A percentile compares a stretch with the other conserved stretches of the same genome.
Conservation (phyloP, 1,140 invertebrate species). For the Sinella curviseta region DNA sequence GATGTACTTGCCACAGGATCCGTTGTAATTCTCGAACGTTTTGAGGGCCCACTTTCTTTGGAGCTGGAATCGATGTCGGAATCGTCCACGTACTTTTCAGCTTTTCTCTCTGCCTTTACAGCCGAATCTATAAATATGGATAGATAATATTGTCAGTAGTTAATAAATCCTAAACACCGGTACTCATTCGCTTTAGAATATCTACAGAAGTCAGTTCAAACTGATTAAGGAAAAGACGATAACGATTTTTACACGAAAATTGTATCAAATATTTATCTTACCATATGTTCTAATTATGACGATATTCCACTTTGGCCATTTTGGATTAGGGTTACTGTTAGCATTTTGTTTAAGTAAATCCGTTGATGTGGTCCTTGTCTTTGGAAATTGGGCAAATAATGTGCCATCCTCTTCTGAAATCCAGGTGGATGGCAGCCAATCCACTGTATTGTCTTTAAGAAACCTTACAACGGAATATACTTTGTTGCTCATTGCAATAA, state of each 20-base stretch:
- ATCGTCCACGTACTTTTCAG: not conserved
- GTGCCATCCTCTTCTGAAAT: not conserved
- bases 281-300: not conserved
- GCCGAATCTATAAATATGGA: too few relatives aligned
- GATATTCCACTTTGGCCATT: not conserved
- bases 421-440: not conserved
- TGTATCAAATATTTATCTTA: not conserved
- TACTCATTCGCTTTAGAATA: not conserved
- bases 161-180: not conserved
- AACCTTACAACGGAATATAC: not conserved
- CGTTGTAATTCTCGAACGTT: not conserved
- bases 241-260: not conserved
- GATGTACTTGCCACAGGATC: not conserved
- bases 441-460: not conserved
- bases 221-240: not conserved
- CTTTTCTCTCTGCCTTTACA: not conserved
- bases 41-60: not conserved
- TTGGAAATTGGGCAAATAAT: not conserved
- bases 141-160: not conserved
- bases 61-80: not conserved
- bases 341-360: not conserved
- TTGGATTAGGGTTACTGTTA: not conserved
- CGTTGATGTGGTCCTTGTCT: not conserved
- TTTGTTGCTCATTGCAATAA: too few relatives aligned
- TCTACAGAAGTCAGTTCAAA: too few relatives aligned